Base-by-base conservation (phyloP, 2,888 invertebrate genomes). In the Troides helena region DNA sequence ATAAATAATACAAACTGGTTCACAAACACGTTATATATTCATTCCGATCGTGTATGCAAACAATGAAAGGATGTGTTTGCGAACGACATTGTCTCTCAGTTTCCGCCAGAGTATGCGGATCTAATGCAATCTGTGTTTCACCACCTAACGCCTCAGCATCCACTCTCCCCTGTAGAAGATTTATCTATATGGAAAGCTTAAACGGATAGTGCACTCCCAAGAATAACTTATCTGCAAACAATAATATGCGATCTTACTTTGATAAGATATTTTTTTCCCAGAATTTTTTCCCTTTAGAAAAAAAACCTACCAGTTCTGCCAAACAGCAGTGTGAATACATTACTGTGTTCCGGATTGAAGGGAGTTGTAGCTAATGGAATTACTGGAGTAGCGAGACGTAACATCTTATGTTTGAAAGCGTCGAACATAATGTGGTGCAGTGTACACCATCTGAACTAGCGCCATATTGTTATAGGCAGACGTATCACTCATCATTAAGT, bases 11-110 rank as follows among this genome's bases (percentile, higher is more conserved):
- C 53, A 62, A 53, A 64, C 56, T 46, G 46, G 36, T 70, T 70
- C 59, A 12, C 56, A 70, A 60, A 70, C 25, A 43, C 10, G 8
- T 39, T 62, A 67, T 62, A 59, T 62, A 70, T 70, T 66, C 66
- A 70, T 23, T 8, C 30, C 23, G n/a, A 46, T 61, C 60, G 50
- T 46, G 62, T 53, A 70, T 58, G 59, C 70, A 70, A 66, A 67
- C 67, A 67, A 53, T 64, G 67, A 56, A 43, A 57, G 67, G 63
- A 70, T 67, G 68, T 63, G 64, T 70, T 67, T 10, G 56, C 61
- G 2, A 53, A 60, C 60, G 60, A 67, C 64, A 70, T 67, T 63
- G 70, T 67, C 62, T 36, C 53, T 5, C 70, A 62, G 70, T 66
- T 63, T 64, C 57, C 67, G 70, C 67, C 23, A 58, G 23, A 5